A percentile compares a stretch with the other conserved stretches of the same genome.
Evolutionary conservation across 2,797 vertebrate genomes (phyloP).

Genomic region (Okamejei kenojei): DNA sequence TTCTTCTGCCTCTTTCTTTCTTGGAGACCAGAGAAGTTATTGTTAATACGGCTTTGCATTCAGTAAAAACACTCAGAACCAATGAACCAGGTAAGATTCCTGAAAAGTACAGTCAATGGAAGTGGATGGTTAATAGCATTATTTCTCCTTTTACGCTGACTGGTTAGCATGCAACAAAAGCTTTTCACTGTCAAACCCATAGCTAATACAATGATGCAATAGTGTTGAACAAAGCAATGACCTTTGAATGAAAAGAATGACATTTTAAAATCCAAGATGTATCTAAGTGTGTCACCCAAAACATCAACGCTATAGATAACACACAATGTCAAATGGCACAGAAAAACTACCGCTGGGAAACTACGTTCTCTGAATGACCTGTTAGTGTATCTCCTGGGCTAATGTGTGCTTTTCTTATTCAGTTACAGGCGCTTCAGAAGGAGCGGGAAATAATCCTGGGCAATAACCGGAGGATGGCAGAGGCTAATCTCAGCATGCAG

Average conservation of each 20-base stretch:
- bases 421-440: slow-evolving; percentile 11
- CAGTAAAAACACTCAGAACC: neutral
- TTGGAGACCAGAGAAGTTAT: neutral
- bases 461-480: neutral
- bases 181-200: too few relatives aligned
- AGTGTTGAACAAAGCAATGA: neutral
- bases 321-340: neutral
- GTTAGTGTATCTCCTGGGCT: too few relatives aligned
- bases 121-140: neutral
- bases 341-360: too few relatives aligned
- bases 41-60: neutral
- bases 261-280: neutral
- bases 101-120: neutral
- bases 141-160: too few relatives aligned
- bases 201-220: too few relatives aligned
- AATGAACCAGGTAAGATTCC: too few relatives aligned
- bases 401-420: neutral
- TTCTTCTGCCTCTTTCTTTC: neutral
- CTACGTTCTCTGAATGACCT: neutral
- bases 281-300: neutral
- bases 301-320: too few relatives aligned
- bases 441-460: neutral
- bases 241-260: too few relatives aligned
- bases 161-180: too few relatives aligned
- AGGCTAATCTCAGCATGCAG: slow-evolving; percentile 8